These are phyloP conservation scores for Macropodus opercularis DNA, from an alignment of 2,797 vertebrate genomes.

Conservation along the genomic window DNA sequence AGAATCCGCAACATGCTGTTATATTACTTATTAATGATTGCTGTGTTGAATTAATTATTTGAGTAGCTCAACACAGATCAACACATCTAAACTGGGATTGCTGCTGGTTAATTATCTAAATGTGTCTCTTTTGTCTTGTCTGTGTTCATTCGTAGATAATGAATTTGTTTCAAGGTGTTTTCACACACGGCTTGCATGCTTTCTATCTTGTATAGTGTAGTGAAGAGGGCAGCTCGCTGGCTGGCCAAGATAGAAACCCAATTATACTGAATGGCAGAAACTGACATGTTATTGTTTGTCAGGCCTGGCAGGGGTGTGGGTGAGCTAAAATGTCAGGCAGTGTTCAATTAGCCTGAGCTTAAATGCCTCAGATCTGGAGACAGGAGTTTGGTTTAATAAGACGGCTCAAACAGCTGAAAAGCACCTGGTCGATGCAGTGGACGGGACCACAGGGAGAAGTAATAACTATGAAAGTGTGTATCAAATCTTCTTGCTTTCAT, in stretches of 20 bases:
- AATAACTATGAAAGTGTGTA: slow-evolving; percentile 39
- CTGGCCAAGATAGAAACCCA: slow-evolving; percentile 48
- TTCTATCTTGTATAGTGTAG: slow-evolving; percentile 9
- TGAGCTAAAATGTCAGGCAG: slow-evolving; percentile 67
- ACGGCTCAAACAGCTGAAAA: slow-evolving; percentile 53
- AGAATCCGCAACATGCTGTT: slow-evolving; percentile 26
- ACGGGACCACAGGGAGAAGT: neutral
- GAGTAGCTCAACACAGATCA: slow-evolving; percentile 26
- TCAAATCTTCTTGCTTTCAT: slow-evolving; percentile 34
- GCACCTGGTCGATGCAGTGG: slow-evolving; percentile 43
- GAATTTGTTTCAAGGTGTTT: slow-evolving; percentile 42
- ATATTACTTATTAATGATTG: slow-evolving; percentile 45
- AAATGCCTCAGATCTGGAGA: slow-evolving; percentile 64
- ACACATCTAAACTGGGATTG: slow-evolving; percentile 35
- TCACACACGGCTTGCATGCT: slow-evolving; percentile 12
- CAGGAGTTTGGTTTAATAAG: slow-evolving; percentile 53
- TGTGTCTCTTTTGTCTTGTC: slow-evolving; percentile 32
- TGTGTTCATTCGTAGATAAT: slow-evolving; percentile 45
- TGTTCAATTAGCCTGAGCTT: slow-evolving; percentile 64
- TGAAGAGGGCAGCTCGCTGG: slow-evolving; percentile 7
- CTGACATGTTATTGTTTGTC: slow-evolving; percentile 65
- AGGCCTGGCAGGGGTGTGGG: slow-evolving; percentile 44
- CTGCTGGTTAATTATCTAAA: slow-evolving; percentile 56
- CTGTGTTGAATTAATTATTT: slow-evolving; percentile 41
- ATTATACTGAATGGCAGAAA: slow-evolving; percentile 57